Base-by-base conservation (phyloP, 2,888 invertebrate genomes). In the Thera obeliscata region DNA sequence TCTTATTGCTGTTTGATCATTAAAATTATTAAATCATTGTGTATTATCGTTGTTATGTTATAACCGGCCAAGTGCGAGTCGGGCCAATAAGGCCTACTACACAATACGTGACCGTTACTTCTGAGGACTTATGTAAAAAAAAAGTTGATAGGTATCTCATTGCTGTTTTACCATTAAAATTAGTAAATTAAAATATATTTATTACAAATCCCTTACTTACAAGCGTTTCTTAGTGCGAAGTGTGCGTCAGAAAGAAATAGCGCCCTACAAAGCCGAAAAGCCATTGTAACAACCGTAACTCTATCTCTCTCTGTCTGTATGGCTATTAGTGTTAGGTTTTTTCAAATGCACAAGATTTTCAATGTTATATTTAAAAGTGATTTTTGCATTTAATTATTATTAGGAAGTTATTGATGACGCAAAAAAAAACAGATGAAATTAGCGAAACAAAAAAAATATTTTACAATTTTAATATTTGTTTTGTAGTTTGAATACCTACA, bases 321-420 rank as follows among this genome's bases (percentile, higher is more conserved):
- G 22, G 22, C 22, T 22, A 22, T 22, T 22, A 22, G 22, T 22
- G 22, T 22, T 7, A 9, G 9, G 9, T 8, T 8, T 7, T 46
- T 46, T 46, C 2, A 7, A 46, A 9, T 46, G 43, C 8, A 9
- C 43, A 9, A 5, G 9, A 46, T 46, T 7, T 46, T 9, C 2
- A 2, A 46, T 46, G 43, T 38, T 38, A 38, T 5, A 43, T 43
- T 43, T 43, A 7, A 43, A 38, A 43, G 33, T 43, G 41, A 50
- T 61, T 43, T 54, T 41, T 61, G 61, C 38, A 61, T 52, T 54
- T 54, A 56, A 41, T 41, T 41, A 7, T 9, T 2, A 46, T 46
- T 9, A 46, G 2, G 9, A 46, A 46, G 43, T 9, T 43, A 7
- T 38, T 38, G 6, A 5, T 2, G 5, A 41, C 38, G 0, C 0